These are phyloP conservation scores for Ahaetulla prasina DNA, from an alignment of 2,113 vertebrate species.

Conservation along the genomic window DNA sequence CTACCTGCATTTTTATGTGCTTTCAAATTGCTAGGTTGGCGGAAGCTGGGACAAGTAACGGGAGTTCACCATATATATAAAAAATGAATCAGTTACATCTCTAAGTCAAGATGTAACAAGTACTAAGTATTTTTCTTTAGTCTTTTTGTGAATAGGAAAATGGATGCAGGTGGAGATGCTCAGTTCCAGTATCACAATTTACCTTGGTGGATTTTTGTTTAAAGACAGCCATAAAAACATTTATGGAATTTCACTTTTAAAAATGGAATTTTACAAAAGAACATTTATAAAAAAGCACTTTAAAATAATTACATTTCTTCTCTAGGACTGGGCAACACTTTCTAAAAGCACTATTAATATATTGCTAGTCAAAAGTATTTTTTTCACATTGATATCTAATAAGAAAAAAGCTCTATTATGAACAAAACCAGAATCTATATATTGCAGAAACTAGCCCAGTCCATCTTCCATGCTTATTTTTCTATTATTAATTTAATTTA, in stretches of 20 bases:
- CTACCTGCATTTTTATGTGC: too few species aligned
- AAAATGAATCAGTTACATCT: constrained; percentile 16
- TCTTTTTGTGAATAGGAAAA: constrained; percentile 42
- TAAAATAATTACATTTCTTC: constrained; percentile 2
- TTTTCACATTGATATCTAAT: background rate
- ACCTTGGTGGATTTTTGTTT: constrained; percentile 20
- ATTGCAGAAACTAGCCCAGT: background rate
- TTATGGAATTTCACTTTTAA: constrained; percentile 25
- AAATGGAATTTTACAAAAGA: constrained; percentile 14
- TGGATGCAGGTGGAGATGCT: constrained; percentile 37
- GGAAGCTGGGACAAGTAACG: too few species aligned
- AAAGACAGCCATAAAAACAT: constrained; percentile 36
- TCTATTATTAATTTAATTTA: background rate
- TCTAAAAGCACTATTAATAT: background rate
- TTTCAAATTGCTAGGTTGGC: too few species aligned
- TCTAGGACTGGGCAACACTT: background rate
- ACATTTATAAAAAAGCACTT: background rate
- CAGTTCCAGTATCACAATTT: constrained; percentile 24
- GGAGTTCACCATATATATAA: background rate
- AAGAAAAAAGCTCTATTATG: background rate
- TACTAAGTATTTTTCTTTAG: constrained; percentile 40
- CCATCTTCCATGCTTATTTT: background rate
- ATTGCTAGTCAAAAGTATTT: background rate
- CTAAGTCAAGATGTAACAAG: background rate
- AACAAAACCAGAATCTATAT: background rate